These are phyloP conservation scores for Menidia beryllina DNA, from an alignment of 2,113 vertebrate genomes.

Conservation along the genomic window DNA sequence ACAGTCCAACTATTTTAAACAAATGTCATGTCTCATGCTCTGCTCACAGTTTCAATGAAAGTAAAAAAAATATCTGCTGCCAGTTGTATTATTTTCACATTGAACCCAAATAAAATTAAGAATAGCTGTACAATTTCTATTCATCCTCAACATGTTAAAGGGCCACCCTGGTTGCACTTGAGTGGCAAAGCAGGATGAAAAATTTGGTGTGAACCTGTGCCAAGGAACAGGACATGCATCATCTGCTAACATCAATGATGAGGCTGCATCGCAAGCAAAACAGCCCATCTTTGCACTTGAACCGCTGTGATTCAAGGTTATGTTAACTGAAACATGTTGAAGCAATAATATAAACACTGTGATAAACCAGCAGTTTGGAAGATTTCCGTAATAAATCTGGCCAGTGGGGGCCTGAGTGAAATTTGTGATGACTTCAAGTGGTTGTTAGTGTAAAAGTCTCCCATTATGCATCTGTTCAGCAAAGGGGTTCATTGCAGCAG, in stretches of 20 bases:
- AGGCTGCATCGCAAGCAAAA: conserved; percentile 79
- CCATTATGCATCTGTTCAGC: conserved; percentile 69
- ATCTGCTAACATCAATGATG: conserved; percentile 79
- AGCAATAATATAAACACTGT: conserved; percentile 85
- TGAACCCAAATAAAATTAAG: conserved; percentile 61
- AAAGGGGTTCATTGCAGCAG: conserved; percentile 21
- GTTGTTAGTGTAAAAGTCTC: conserved; percentile 70
- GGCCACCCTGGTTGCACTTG: conserved; percentile 67
- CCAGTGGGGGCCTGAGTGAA: conserved; percentile 66
- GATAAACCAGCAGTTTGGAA: conserved; percentile 83
- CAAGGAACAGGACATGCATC: conserved; percentile 77
- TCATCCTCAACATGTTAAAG: conserved; percentile 49
- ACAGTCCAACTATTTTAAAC: conserved; percentile 18
- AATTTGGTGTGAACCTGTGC: conserved; percentile 69
- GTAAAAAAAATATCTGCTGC: conserved; percentile 18
- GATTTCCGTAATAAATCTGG: conserved; percentile 82
- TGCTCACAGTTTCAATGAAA: conserved; percentile 16
- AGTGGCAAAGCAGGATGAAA: conserved; percentile 69
- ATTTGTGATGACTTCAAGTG: conserved; percentile 73
- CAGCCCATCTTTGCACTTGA: conserved; percentile 80
- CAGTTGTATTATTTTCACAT: conserved; percentile 57
- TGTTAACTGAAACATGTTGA: conserved; percentile 84
- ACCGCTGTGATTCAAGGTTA: conserved; percentile 85
- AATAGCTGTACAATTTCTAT: conserved; percentile 59
- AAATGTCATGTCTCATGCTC: conserved; percentile 42